phyloP scores from a whole-genome alignment of 2,888 invertebrate genomes.

The Agriotes lineatus region DNA sequence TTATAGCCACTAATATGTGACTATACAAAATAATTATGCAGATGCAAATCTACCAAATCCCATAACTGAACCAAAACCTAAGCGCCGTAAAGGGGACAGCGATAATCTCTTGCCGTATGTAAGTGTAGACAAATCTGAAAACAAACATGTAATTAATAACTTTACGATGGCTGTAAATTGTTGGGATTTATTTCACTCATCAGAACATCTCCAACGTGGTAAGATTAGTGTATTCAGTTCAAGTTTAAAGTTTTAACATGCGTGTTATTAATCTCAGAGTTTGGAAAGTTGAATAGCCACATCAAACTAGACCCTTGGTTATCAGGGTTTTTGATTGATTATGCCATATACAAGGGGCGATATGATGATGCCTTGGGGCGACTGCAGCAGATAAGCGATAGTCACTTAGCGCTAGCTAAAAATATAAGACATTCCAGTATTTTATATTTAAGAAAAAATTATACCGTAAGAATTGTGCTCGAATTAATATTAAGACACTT shows the following conservation, averaged over 20 bases:
- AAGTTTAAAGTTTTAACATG: not conserved
- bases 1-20: too few species aligned
- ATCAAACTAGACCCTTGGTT: slow-evolving; percentile 85
- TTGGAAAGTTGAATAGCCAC: slow-evolving; percentile 79
- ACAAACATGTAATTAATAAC: slow-evolving; percentile 72
- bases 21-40: too few species aligned
- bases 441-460: slow-evolving; percentile 68
- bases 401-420: slow-evolving; percentile 56
- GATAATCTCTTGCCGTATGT: slow-evolving; percentile 68
- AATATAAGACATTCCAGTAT: slow-evolving; percentile 68
- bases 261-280: slow-evolving; percentile 68
- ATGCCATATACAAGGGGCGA: slow-evolving; percentile 84
- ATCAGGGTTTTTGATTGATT: slow-evolving; percentile 83
- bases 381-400: slow-evolving; percentile 62
- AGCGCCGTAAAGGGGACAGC: slow-evolving; percentile 75
- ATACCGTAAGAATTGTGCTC: slow-evolving; percentile 60
- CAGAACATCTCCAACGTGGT: slow-evolving; percentile 77
- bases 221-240: too few species aligned
- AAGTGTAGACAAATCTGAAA: slow-evolving; percentile 72
- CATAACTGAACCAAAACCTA: slow-evolving; percentile 68
- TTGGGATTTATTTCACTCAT: slow-evolving; percentile 86
- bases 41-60: slow-evolving; percentile 67
- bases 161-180: slow-evolving; percentile 87
- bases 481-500: not conserved
- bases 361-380: slow-evolving; percentile 79